Base-by-base conservation (phyloP, 2,888 invertebrate species). In the Linnaemya tessellans region DNA sequence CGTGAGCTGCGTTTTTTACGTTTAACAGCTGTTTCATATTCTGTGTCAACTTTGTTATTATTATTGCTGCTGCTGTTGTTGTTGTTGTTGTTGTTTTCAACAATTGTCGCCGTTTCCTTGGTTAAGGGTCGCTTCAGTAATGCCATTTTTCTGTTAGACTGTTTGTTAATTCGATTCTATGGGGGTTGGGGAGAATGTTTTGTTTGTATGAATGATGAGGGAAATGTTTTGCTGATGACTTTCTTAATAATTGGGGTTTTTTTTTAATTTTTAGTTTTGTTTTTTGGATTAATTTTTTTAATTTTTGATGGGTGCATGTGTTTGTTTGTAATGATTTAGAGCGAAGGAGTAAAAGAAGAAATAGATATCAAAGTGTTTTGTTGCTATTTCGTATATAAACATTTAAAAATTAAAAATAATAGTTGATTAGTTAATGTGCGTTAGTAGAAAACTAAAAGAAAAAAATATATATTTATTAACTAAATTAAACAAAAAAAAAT, bases 61-160 rank as follows among this genome's bases (percentile, higher is more conserved):
- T 73, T 74, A 85, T 85, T 89, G 81, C 84, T 88, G 49, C 62
- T 74, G 85, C n/a, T n/a, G 49, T 73, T 74, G 86, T 85, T 89
- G 81, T 86, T 88, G 49, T 73, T 74, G 85, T 85, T 89, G 81
- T 86, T 87, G 86, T 90, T 90, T 80, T 91, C 92, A 22, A 89
- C 88, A 84, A 91, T 88, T 71, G 87, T 81, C 82, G 91, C 86
- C 78, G 91, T 90, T 87, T 93, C 93, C 90, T 92, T 92, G 87
- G 91, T 89, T 64, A 93, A 89, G 81, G 93, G 92, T 87, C 92
- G 91, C 89, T 92, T 93, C 30, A 92, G 90, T 87, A 93, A 88
- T 87, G 92, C 93, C 92, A 93, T 92, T 71, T 83, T 77, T 60
- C 30, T 49, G 54, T 51, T 56, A 22, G 5, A 54, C 62, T 62